These are phyloP conservation scores for Molossus alvarezi DNA, from an alignment of 2,797 vertebrate species.

Conservation along the genomic window DNA sequence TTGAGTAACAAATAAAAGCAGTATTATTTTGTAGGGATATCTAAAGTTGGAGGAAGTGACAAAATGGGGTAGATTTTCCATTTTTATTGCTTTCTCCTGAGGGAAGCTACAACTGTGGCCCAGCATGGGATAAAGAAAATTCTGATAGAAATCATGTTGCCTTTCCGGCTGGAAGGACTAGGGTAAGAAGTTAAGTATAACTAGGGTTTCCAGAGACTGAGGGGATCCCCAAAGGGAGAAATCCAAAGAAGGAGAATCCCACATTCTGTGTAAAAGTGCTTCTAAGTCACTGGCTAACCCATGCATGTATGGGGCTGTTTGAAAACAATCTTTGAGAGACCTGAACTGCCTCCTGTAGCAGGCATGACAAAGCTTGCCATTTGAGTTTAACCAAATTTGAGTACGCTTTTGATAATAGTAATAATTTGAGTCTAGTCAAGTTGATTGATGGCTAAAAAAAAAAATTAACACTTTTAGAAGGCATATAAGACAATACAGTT, in stretches of 20 bases:
- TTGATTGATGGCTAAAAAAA: background rate
- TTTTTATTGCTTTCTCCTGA: background rate
- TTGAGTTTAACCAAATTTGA: background rate
- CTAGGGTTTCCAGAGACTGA: background rate
- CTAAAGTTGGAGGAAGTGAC: background rate
- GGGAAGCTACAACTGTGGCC: background rate
- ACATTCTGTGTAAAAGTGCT: background rate
- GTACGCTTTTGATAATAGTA: background rate
- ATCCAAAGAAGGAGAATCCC: background rate
- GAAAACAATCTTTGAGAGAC: background rate
- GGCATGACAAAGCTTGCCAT: background rate
- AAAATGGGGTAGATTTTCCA: background rate
- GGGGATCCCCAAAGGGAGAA: background rate
- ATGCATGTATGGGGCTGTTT: background rate
- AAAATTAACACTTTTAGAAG: background rate
- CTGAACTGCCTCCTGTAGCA: background rate
- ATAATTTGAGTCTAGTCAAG: background rate
- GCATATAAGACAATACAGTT: background rate
- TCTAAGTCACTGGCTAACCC: background rate
- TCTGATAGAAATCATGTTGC: background rate
- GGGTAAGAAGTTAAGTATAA: background rate
- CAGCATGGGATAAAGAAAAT: background rate
- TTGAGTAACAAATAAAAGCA: background rate
- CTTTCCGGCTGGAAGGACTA: background rate
- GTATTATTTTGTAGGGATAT: background rate